These are phyloP conservation scores for Invenusta paracnida DNA, from an alignment of 2,888 invertebrate genomes.

Conservation along the genomic window DNA sequence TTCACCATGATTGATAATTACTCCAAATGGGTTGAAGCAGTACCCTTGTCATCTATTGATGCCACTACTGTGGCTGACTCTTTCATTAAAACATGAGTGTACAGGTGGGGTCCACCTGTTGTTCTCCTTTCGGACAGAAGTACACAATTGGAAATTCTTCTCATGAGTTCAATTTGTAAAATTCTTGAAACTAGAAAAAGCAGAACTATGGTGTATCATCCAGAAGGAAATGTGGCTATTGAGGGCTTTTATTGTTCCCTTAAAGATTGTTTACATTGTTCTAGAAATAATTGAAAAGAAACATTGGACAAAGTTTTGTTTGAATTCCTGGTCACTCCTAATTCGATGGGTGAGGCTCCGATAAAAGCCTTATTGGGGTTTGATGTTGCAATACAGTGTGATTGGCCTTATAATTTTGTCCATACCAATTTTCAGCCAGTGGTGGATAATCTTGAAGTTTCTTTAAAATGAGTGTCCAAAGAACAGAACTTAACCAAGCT, in stretches of 20 bases:
- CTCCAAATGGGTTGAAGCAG: conserved; percentile 7
- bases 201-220: not conserved
- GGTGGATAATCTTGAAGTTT: not conserved
- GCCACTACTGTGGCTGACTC: not conserved
- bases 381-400: not conserved
- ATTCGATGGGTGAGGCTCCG: not conserved
- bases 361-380: not conserved
- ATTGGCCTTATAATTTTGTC: not conserved
- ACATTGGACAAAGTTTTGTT: not conserved
- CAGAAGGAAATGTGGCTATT: not conserved
- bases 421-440: not conserved
- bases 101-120: not conserved
- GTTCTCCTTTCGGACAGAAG: not conserved
- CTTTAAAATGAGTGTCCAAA: not conserved
- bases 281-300: not conserved
- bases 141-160: not conserved
- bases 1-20: not conserved
- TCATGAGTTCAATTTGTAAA: not conserved
- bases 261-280: too few species aligned
- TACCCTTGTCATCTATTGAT: not conserved
- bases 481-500: not conserved
- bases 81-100: not conserved
- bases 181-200: not conserved
- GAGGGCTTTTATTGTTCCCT: not conserved
- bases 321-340: not conserved